Conservation (phyloP, 2,888 invertebrate genomes). For the Watsonalla binaria region DNA sequence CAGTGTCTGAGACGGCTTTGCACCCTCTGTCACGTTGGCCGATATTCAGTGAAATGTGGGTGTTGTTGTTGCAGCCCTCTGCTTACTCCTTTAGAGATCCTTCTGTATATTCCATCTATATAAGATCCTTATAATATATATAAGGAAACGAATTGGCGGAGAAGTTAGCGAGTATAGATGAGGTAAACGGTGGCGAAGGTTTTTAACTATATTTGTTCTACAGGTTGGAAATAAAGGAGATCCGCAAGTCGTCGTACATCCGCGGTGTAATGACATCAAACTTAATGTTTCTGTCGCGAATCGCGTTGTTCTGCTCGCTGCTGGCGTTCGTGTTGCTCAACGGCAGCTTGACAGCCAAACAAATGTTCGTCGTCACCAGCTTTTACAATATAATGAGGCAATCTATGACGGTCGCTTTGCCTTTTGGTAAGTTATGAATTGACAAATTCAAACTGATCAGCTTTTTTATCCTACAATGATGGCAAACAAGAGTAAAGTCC, state of each 20-base stretch:
- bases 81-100: too few relatives aligned
- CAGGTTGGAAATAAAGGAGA: conserved; percentile 84
- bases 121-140: too few relatives aligned
- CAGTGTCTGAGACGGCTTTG: too few relatives aligned
- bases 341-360: conserved; percentile 86
- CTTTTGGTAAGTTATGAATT: conserved; percentile 73
- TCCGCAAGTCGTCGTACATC: conserved; percentile 86
- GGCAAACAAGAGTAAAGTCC: too few relatives aligned
- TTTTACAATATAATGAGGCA: conserved; percentile 92
- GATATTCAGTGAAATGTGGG: too few relatives aligned
- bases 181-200: background rate
- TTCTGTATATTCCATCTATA: too few relatives aligned
- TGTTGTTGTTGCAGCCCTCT: too few relatives aligned
- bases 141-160: too few relatives aligned
- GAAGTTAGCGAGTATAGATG: too few relatives aligned
- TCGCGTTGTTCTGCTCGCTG: conserved; percentile 91
- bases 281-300: conserved; percentile 92
- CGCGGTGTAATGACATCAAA: conserved; percentile 88
- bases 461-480: too few relatives aligned
- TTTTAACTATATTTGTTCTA: conserved; percentile 14
- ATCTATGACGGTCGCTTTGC: conserved; percentile 93
- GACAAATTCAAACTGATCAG: too few relatives aligned
- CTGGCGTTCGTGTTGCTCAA: conserved; percentile 86
- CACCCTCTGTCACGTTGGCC: too few relatives aligned
- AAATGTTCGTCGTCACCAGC: conserved; percentile 92